Evolutionary conservation across 2,888 invertebrate genomes (phyloP).

Genomic region (Idaea aversata): DNA sequence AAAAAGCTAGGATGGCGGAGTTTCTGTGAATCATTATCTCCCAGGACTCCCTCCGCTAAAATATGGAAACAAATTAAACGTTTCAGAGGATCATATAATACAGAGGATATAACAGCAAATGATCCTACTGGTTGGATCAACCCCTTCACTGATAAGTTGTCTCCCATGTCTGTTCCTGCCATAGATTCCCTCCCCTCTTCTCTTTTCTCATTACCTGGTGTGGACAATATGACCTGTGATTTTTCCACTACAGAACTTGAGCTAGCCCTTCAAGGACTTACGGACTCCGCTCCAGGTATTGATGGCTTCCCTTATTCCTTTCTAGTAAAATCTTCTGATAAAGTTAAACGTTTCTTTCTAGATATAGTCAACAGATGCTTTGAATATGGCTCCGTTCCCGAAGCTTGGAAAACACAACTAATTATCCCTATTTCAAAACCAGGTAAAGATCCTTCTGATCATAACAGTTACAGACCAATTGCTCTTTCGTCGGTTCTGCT

Average conservation of each 20-base stretch:
- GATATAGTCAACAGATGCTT: conserved; percentile 5
- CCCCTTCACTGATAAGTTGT: conserved; percentile 9
- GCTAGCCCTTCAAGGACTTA: conserved; percentile 9
- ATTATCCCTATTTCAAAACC: conserved; percentile 32
- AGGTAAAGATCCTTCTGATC: conserved; percentile 20
- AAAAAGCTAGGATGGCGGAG: conserved; percentile 14
- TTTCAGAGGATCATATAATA: conserved; percentile 7
- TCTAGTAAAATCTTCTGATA: conserved; percentile 9
- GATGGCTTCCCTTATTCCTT: conserved; percentile 17
- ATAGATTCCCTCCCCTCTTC: not conserved
- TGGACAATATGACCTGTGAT: not conserved
- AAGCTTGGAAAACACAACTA: conserved; percentile 27
- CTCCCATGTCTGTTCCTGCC: not conserved
- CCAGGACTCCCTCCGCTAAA: conserved; percentile 9
- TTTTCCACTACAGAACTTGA: conserved; percentile 11
- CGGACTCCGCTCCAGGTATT: conserved; percentile 14
- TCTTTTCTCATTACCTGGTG: conserved; percentile 2
- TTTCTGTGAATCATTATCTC: conserved; percentile 17
- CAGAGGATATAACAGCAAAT: conserved; percentile 1
- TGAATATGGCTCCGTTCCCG: conserved; percentile 13
- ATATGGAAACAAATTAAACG: conserved; percentile 17
- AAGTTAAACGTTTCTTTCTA: conserved; percentile 4
- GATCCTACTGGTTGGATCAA: conserved; percentile 10
- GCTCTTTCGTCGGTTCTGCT: conserved; percentile 24
- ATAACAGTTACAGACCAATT: conserved; percentile 24